These are phyloP conservation scores for Troides helena DNA, from an alignment of 2,888 invertebrate species.

Conservation along the genomic window DNA sequence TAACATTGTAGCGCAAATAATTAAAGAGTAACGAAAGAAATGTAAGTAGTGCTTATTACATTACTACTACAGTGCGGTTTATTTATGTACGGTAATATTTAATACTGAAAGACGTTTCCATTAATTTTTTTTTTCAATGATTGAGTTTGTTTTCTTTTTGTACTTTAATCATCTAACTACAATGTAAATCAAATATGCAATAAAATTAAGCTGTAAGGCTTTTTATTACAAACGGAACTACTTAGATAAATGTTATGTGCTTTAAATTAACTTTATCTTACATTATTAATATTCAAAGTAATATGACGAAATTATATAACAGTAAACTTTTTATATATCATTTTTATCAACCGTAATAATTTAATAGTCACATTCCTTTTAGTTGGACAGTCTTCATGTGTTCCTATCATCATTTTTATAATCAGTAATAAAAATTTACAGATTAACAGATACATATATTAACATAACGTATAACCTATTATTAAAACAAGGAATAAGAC, in stretches of 20 bases:
- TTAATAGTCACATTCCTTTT: too few species aligned
- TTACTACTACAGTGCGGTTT: background rate
- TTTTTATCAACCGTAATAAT: too few species aligned
- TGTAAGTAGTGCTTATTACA: slow-evolving; percentile 4
- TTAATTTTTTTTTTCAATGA: slow-evolving; percentile 22
- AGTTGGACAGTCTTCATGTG: too few species aligned
- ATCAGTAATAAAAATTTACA: background rate
- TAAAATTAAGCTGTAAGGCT: background rate
- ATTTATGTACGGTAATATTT: slow-evolving; percentile 11
- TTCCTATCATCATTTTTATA: background rate
- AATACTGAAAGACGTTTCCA: slow-evolving; percentile 23
- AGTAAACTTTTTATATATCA: too few species aligned
- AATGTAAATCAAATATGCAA: background rate
- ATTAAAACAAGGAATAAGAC: background rate
- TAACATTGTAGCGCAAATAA: slow-evolving; percentile 8
- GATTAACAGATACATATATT: background rate
- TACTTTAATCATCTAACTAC: slow-evolving; percentile 2
- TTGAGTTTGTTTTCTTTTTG: background rate
- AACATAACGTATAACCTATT: background rate
- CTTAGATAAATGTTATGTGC: too few species aligned
- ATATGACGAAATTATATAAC: too few species aligned
- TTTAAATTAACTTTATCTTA: too few species aligned
- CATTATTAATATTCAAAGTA: too few species aligned
- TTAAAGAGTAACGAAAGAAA: slow-evolving; percentile 1
- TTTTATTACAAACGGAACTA: too few species aligned